Evolutionary conservation across 2,797 vertebrate genomes (phyloP).

Genomic region (Rhinoraja longicauda): DNA sequence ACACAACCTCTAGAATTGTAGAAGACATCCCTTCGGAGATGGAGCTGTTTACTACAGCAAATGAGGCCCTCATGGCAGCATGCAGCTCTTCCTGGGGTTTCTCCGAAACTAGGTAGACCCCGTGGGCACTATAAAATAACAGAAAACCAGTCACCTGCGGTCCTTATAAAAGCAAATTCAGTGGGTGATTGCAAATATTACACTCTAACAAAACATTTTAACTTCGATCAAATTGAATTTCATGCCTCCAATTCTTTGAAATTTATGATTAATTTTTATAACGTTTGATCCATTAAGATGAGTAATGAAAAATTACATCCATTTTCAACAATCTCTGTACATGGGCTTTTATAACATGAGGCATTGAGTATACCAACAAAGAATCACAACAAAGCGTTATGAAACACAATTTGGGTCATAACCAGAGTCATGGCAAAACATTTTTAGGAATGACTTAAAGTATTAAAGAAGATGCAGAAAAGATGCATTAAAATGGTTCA

Average conservation of each 20-base stretch:
- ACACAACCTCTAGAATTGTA: slow-evolving; percentile 82
- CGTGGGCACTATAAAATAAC: slow-evolving; percentile 59
- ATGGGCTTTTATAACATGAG: no score
- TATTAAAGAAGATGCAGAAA: no score
- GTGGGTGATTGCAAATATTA: background rate
- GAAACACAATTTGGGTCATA: no score
- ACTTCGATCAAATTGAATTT: background rate
- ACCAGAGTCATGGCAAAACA: no score
- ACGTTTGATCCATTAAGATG: background rate
- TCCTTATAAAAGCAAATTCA: background rate
- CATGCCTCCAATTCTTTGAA: background rate
- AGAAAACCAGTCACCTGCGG: background rate
- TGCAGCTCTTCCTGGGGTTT: slow-evolving; percentile 78
- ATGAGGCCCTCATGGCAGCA: slow-evolving; percentile 67
- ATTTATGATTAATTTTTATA: background rate
- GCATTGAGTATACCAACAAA: no score
- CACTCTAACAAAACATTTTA: background rate
- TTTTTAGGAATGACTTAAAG: no score
- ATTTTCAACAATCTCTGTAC: background rate
- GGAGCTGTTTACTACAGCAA: slow-evolving; percentile 85
- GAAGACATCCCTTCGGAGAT: slow-evolving; percentile 93
- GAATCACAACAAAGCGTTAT: no score
- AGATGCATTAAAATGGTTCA: no score
- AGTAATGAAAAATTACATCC: background rate
- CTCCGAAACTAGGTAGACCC: slow-evolving; percentile 73